Evolutionary conservation across 2,113 vertebrate species (phyloP), one percentile per base, ranked within the genome.

Genomic region (Chaetodon auriga): DNA sequence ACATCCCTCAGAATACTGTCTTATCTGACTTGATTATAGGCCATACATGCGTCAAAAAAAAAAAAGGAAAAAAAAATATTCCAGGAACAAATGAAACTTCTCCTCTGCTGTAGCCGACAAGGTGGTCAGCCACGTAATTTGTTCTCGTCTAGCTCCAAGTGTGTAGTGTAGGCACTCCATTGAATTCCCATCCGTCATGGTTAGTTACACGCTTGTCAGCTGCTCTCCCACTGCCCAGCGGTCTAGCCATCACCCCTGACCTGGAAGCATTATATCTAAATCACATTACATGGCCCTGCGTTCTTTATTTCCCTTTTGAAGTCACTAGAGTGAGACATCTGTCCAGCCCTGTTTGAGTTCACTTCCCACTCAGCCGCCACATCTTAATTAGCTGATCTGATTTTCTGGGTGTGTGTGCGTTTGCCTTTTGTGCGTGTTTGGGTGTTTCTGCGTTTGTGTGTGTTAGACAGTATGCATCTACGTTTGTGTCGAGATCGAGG

Each of bases 131-230:
- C 70, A 75, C 78, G 68, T 87, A 72, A 91, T 92, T 88, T 93
- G 91, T 90, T 83, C 84, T 86, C n/a, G 57, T 91, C 89, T 25
- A 41, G 75, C 83, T 87, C 68, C 30, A 69, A 90, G 87, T 88
- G 88, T 90, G 87, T 78, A 45, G 89, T 92, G 92, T 87, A 90
- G 88, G 84, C 92, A 94, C 90, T 95, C 94, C 92, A 94, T 95
- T 95, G 93, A 94, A 94, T 94, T 92, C 87, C 86, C 93, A 95
- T 95, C 94, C 92, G 93, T 96, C 95, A 95, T 94, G 94, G 92
- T 95, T 95, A 94, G 94, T 95, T 95, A 95, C 92, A 93, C 91
- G 93, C 91, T 82, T 96, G 94, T 95, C 95, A 95, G 93, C 92
- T 94, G 92, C 89, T 94, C 92, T 92, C 76, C 88, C 88, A 80